Evolutionary conservation across 2,888 invertebrate genomes (phyloP).

Genomic region (Acholoe squamosa): DNA sequence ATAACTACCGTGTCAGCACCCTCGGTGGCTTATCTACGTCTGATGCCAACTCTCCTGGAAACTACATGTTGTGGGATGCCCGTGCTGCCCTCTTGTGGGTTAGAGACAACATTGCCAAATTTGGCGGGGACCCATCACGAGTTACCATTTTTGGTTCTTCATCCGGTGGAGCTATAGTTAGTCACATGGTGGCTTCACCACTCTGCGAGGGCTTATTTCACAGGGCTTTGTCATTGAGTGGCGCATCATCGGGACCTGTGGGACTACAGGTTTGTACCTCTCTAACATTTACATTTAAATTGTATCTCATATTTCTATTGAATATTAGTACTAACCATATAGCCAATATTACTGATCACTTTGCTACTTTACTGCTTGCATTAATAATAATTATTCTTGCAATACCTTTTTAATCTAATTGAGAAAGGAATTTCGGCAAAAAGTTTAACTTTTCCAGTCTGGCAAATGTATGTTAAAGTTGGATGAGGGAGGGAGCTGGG

Average conservation of each 20-base stretch:
- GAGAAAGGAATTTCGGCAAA: too few species aligned
- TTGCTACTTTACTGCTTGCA: too few species aligned
- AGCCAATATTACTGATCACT: too few species aligned
- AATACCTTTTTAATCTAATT: too few species aligned
- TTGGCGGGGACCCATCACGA: conserved; percentile 85
- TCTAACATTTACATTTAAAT: too few species aligned
- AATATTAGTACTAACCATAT: too few species aligned
- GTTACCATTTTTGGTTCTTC: conserved; percentile 86
- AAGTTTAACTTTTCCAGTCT: too few species aligned
- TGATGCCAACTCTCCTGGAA: conserved; percentile 85
- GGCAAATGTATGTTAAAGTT: too few species aligned
- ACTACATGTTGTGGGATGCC: conserved; percentile 86
- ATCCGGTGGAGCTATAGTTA: conserved; percentile 84
- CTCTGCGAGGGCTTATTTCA: conserved; percentile 73
- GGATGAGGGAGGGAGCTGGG: too few species aligned
- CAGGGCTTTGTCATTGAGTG: conserved; percentile 31
- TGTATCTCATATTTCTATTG: too few species aligned
- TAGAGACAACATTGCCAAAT: conserved; percentile 84
- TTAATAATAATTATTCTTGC: too few species aligned
- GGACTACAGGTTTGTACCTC: background rate
- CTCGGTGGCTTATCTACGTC: conserved; percentile 85
- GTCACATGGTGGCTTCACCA: conserved; percentile 80
- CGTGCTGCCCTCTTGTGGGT: conserved; percentile 85
- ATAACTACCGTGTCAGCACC: conserved; percentile 71
- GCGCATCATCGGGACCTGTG: background rate